Evolutionary conservation across 2,888 invertebrate genomes (phyloP), one percentile per base, ranked within the genome.

Genomic region (Apamea sordens): DNA sequence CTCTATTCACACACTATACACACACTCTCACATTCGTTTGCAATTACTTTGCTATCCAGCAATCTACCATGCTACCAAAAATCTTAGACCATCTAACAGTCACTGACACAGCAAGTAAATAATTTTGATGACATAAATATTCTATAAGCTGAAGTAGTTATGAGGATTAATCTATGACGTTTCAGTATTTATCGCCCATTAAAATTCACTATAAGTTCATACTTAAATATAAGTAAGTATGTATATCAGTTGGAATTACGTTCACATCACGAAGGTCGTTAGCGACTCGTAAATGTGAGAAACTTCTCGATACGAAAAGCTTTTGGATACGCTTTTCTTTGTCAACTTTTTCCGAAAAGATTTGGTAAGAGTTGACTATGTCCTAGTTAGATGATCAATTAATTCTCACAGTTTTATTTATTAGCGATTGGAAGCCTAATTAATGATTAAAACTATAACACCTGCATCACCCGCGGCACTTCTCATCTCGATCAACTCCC

Each of bases 111-210:
- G 18, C 0, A 24, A 32, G 32, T 73, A 50, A 80, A 50, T 73
- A 50, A 73, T 67, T 79, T 73, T 44, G 50, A 44, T 81, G 61
- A 70, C 64, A 82, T 82, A 44, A 64, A 82, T 82, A 67, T 67
- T 67, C 50, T 44, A 59, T 68, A 64, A 28, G 21, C 63, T 63
- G 44, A 64, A 50, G 56, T 82, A 70, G 50, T 65, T 75, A 63
- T 69, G 47, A 56, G 61, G 71, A 82, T 77, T 72, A 83, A 77
- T 77, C 71, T 32, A 77, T 28, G 77, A 83, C 83, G 72, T 77
- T 83, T 63, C n/a, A 72, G 59, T 63, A 82, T 82, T 82, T 72
- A 83, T 82, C 67, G 41, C 61, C 41, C 68, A 77, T 77, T 83
- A 64, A 83, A 77, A 53, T 63, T 72, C n/a, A 50, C n/a, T 56